phyloP scores from a whole-genome alignment of 2,797 vertebrate genomes.

The Anisognathus igniventris region DNA sequence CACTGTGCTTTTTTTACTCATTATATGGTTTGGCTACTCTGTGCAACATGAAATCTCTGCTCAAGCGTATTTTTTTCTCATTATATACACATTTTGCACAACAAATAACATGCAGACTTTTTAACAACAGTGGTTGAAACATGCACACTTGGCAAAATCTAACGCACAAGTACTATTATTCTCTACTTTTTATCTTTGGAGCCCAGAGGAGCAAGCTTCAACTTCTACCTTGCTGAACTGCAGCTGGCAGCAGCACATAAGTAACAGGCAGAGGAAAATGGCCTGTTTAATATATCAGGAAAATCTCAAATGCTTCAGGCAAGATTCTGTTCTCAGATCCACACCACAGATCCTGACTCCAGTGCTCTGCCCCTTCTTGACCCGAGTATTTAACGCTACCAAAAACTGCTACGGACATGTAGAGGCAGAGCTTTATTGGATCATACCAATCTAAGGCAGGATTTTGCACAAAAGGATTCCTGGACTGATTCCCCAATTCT shows the following conservation, averaged over 20 bases:
- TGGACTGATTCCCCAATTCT: neutral
- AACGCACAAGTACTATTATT: neutral
- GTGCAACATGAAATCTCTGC: neutral
- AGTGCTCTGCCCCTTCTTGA: slow-evolving; percentile 32
- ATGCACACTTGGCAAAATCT: slow-evolving; percentile 14
- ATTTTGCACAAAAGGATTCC: slow-evolving; percentile 32
- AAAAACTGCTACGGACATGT: neutral
- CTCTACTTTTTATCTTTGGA: neutral
- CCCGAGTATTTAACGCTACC: neutral
- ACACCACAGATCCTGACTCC: slow-evolving; percentile 12
- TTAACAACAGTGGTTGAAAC: neutral
- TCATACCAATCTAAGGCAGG: slow-evolving; percentile 11
- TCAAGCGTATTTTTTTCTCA: slow-evolving; percentile 4
- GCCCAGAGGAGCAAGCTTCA: slow-evolving; percentile 30
- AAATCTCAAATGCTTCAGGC: slow-evolving; percentile 50
- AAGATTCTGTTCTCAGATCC: slow-evolving; percentile 52
- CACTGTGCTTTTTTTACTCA: neutral
- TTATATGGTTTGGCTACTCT: neutral
- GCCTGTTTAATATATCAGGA: slow-evolving; percentile 16
- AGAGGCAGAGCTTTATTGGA: slow-evolving; percentile 40
- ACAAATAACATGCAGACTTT: neutral
- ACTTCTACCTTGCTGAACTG: slow-evolving; percentile 20
- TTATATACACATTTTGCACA: neutral
- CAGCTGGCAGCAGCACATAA: slow-evolving; percentile 43
- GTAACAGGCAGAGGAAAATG: neutral